These are phyloP conservation scores for Machaerirhynchus nigripectus DNA, from an alignment of 2,113 vertebrate species.

Conservation along the genomic window DNA sequence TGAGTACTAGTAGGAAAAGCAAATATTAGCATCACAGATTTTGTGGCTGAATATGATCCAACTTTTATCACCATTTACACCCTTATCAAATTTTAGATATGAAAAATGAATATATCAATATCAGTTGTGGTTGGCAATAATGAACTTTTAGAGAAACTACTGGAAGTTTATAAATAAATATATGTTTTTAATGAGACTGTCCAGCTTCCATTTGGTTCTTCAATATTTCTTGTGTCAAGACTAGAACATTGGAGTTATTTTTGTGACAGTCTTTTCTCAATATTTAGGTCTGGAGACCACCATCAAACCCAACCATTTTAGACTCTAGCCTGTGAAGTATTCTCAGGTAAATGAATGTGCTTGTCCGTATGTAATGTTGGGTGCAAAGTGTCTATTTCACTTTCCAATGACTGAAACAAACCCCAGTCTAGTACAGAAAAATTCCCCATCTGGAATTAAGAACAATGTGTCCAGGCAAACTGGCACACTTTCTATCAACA, in stretches of 20 bases:
- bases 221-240: background rate
- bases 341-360: background rate
- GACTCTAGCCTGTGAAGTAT: background rate
- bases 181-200: background rate
- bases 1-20: background rate
- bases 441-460: background rate
- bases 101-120: background rate
- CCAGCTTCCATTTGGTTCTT: background rate
- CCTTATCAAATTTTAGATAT: background rate
- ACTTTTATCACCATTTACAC: background rate
- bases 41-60: background rate
- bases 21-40: background rate
- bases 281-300: background rate
- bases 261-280: background rate
- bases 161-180: background rate
- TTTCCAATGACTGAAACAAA: background rate
- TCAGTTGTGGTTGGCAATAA: background rate
- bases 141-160: background rate
- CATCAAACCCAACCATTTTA: background rate
- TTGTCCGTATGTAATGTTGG: background rate
- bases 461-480: background rate
- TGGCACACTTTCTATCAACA: background rate
- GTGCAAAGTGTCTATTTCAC: background rate
- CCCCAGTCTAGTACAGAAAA: fast-evolving
- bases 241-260: background rate